Evolutionary conservation across 2,888 invertebrate species (phyloP), one percentile per base, ranked within the genome.

Genomic region (Philaethria dido): DNA sequence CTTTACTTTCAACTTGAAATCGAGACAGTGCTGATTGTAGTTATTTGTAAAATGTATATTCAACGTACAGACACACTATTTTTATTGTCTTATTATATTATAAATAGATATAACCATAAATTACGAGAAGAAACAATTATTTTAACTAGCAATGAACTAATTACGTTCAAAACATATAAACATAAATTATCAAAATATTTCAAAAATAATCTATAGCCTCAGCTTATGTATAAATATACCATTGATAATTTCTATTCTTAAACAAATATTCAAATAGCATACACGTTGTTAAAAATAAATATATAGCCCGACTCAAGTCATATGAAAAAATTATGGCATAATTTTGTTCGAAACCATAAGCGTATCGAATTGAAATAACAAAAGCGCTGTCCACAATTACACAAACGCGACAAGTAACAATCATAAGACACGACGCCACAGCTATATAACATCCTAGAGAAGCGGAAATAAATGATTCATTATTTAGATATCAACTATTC

Each of bases 311-410:
- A 29, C 3, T 16, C 14, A 60, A 60, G 45, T 45, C 60, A 9
- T 18, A 60, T 45, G 60, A 45, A 60, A 60, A 3, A 47, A 44
- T 6, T 60, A 25, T 33, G 18, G 44, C 16, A 9, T 45, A 18
- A 33, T 33, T 60, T 60, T 25, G 5, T 8, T 42, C 4, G 39
- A 42, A 57, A 16, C 20, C 18, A 33, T 18, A 16, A 52, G 52
- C 52, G 18, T 44, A 14, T 14, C 62, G 16, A 44, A 62, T 62
- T 62, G 18, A 18, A 29, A 62, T 52, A 52, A 62, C 52, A 62
- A 52, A 25, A 39, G 2, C n/a, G 14, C 13, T 45, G 16, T 29
- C 11, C 14, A 42, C n/a, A 18, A 54, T 42, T 25, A 42, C 9
- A 42, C 22, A 25, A 62, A 18, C 14, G 11, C 3, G 16, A 39